phyloP scores from a whole-genome alignment of 1,140 invertebrate species.

The Cecropterus lyciades region DNA sequence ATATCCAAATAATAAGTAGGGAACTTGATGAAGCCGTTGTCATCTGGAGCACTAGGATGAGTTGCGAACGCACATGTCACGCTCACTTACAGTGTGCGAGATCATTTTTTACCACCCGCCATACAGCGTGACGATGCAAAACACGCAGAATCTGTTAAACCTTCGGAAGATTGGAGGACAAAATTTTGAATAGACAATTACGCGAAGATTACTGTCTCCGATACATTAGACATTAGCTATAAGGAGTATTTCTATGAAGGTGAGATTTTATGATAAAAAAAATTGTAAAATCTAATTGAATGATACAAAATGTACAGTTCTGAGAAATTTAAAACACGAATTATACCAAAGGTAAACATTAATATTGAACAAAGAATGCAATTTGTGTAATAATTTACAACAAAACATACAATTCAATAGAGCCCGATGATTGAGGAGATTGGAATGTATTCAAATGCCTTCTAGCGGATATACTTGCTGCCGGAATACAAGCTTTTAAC shows the following conservation, averaged over 20 bases:
- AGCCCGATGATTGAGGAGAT: too few species aligned
- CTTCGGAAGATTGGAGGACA: background rate
- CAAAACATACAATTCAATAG: background rate
- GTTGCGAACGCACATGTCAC: conserved; percentile 16
- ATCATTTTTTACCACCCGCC: conserved; percentile 26
- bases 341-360: background rate
- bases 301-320: too few species aligned
- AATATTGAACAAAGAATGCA: background rate
- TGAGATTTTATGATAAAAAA: too few species aligned
- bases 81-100: conserved; percentile 5
- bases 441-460: conserved; percentile 1
- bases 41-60: background rate
- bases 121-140: conserved; percentile 20
- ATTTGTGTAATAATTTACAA: background rate
- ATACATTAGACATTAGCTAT: background rate
- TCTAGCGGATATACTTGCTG: conserved; percentile 4
- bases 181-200: background rate
- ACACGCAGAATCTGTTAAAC: conserved; percentile 2
- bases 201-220: background rate
- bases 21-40: conserved; percentile 4
- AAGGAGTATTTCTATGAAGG: too few species aligned
- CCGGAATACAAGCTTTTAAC: conserved; percentile 22
- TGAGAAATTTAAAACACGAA: background rate
- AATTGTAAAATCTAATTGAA: too few species aligned
- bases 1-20: conserved; percentile 10